Conservation (phyloP, 2,888 invertebrate species). For the Kuschelorhynchus macadamiae region DNA sequence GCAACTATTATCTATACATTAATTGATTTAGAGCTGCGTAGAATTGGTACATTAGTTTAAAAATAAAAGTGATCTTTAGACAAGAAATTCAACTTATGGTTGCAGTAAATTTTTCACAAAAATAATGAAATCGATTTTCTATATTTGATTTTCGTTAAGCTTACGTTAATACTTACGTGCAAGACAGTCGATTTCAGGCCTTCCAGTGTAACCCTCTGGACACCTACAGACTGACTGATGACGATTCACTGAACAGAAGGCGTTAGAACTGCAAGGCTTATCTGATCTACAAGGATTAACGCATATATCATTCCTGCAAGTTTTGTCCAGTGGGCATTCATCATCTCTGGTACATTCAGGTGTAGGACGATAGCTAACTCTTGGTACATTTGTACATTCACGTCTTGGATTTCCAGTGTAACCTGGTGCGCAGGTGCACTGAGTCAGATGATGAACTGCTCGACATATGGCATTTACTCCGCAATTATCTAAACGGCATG, state of each 20-base stretch:
- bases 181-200: slow-evolving; percentile 79
- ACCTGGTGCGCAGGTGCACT: slow-evolving; percentile 84
- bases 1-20: no score
- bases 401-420: slow-evolving; percentile 84
- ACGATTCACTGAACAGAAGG: slow-evolving; percentile 86
- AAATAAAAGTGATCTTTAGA: no score
- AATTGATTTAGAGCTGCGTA: no score
- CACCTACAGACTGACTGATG: slow-evolving; percentile 86
- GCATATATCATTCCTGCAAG: slow-evolving; percentile 83
- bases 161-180: slow-evolving; percentile 87
- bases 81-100: no score
- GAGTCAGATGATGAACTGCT: slow-evolving; percentile 81
- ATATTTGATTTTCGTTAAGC: no score
- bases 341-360: slow-evolving; percentile 83
- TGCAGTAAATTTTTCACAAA: no score
- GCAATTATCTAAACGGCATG: slow-evolving; percentile 83
- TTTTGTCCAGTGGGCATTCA: slow-evolving; percentile 82
- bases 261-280: slow-evolving; percentile 82
- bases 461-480: slow-evolving; percentile 88
- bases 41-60: no score
- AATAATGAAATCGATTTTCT: no score
- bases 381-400: slow-evolving; percentile 75
- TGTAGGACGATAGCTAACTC: slow-evolving; percentile 66
- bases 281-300: slow-evolving; percentile 81
- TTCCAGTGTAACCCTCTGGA: slow-evolving; percentile 83